Base-by-base conservation (phyloP, 2,797 vertebrate species). In the Epinephelus awoara region DNA sequence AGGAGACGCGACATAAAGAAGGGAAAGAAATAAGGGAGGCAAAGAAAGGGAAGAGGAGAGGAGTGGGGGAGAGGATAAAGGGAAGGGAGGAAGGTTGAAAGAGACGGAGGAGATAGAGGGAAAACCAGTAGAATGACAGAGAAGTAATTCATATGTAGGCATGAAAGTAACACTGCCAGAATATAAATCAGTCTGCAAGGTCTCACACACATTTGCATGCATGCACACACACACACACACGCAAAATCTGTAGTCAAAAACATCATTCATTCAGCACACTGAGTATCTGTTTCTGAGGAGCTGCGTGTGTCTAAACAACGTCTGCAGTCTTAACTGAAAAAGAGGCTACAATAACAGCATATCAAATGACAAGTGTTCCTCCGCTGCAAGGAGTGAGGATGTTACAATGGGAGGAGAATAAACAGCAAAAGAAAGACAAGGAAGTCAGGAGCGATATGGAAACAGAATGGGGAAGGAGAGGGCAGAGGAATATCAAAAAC, bases 141-240 rank as follows among this genome's bases (percentile, higher is more conserved):
- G 69, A 77, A 83, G 87, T 80, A 85, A 91, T 92, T 94, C 75
- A 89, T 87, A 89, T 29, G 69, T 65, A 75, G 70, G 69, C 83
- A 85, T 80, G 66, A 86, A 79, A 85, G 79, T 70, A 69, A 85
- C 72, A 75, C 56, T 69, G 71, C 14, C 57, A 29, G 91, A 91
- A 92, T 91, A 88, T 76, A 78, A 90, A 92, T 76, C 15, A 82
- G 82, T 52, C 72, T 55, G 59, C 74, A 80, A 78, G 69, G 82
- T 74, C 72, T 81, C 63, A 58, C 72, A 62, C 46, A 85, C 54
- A 83, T 55, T 64, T 77, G 70, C 77, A 80, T 59, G 29, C 65
- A 70, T 27, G 46, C 25, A 23, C 23, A 23, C 34, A 8, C 34
- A 8, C 47, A 44, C 67, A 51, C 76, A 18, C 27, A 27, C 0